phyloP scores from a whole-genome alignment of 2,797 vertebrate genomes.

The Oophaga sylvatica region DNA sequence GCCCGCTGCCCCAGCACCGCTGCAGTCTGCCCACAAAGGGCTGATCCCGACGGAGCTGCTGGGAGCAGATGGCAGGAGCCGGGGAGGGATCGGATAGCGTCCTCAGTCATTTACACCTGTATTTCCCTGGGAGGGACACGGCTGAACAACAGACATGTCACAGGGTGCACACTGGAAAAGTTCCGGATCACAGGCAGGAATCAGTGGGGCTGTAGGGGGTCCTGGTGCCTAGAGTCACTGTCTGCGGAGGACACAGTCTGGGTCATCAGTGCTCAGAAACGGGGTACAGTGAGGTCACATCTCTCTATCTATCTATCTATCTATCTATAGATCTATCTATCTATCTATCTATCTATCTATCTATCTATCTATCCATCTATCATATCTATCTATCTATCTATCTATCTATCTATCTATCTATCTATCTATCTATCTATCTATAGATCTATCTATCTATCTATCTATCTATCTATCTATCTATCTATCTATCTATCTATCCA shows the following conservation, averaged over 20 bases:
- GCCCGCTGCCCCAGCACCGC: neutral
- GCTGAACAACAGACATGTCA: too few species aligned
- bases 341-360: too few species aligned
- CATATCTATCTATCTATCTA: neutral
- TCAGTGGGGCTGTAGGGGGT: neutral
- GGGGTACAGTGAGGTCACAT: too few species aligned
- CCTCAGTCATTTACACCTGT: slow-evolving; percentile 38
- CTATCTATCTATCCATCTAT: too few species aligned
- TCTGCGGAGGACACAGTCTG: too few species aligned
- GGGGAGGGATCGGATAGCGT: slow-evolving; percentile 32
- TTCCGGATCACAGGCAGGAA: neutral
- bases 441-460: neutral
- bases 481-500: neutral
- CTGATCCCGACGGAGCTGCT: too few species aligned
- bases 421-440: neutral
- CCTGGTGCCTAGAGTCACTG: neutral
- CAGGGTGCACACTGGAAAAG: neutral
- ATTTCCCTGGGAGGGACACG: neutral
- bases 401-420: neutral
- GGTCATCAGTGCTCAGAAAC: too few species aligned
- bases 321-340: too few species aligned
- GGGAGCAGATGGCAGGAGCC: slow-evolving; percentile 41
- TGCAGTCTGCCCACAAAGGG: slow-evolving; percentile 44
- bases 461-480: neutral
- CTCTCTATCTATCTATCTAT: too few species aligned